phyloP scores from a whole-genome alignment of 2,113 vertebrate genomes.

The Ranitomeya variabilis region DNA sequence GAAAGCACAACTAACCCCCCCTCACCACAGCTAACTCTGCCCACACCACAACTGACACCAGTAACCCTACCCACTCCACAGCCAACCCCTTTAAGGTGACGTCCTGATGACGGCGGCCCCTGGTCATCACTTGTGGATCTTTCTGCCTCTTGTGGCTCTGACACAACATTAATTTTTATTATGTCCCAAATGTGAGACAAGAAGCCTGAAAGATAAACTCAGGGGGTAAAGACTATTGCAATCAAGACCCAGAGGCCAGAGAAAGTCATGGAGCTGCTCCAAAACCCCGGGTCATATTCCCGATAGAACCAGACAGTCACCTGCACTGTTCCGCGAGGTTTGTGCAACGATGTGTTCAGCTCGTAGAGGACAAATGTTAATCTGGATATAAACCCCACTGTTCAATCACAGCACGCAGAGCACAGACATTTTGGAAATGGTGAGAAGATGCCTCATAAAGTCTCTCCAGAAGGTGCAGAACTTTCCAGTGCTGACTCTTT shows the following conservation, averaged over 20 bases:
- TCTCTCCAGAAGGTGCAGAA: too few species aligned
- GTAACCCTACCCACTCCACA: too few species aligned
- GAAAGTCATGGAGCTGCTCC: slow-evolving; percentile 35
- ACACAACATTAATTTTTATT: slow-evolving; percentile 44
- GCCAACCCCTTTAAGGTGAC: neutral
- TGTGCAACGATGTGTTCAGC: neutral
- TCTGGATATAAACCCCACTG: too few species aligned
- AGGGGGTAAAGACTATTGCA: slow-evolving; percentile 29
- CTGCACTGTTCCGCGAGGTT: neutral
- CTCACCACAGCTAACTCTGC: too few species aligned
- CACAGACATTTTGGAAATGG: too few species aligned
- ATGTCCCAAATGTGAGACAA: slow-evolving; percentile 51
- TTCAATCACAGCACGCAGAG: too few species aligned
- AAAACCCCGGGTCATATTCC: slow-evolving; percentile 51
- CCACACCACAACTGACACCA: too few species aligned
- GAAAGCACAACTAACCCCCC: too few species aligned
- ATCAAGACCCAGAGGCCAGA: slow-evolving; percentile 34
- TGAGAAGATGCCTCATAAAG: too few species aligned
- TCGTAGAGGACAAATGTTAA: too few species aligned
- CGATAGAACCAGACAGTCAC: neutral
- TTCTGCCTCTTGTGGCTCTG: neutral
- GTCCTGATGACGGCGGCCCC: neutral
- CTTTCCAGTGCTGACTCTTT: too few species aligned
- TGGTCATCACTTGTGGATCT: neutral
- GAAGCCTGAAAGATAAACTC: slow-evolving; percentile 39